Evolutionary conservation across 1,140 invertebrate species (phyloP).

Genomic region (Agrilus planipennis): DNA sequence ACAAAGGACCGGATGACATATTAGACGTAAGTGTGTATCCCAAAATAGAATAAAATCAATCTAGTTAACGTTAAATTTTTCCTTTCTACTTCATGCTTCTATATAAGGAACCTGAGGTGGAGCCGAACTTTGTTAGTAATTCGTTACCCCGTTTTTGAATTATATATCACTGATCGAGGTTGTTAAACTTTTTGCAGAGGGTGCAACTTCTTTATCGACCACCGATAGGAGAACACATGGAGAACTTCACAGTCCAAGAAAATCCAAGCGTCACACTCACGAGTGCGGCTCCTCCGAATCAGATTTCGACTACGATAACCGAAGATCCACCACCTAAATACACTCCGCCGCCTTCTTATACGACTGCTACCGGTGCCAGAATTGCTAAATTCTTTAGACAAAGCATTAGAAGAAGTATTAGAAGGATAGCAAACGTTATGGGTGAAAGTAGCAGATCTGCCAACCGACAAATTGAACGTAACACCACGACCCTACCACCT

Average conservation of each 20-base stretch:
- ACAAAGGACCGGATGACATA: constrained; percentile 70
- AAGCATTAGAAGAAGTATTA: constrained; percentile 67
- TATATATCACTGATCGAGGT: neutral
- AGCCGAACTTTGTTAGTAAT: constrained; percentile 22
- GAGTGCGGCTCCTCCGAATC: constrained; percentile 18
- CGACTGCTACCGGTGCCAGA: constrained; percentile 74
- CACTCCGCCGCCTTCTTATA: constrained; percentile 83
- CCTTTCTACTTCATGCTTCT: constrained; percentile 1
- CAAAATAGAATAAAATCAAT: neutral
- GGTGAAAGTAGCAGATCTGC: constrained; percentile 31
- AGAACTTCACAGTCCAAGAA: constrained; percentile 25
- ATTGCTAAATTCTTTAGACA: constrained; percentile 67
- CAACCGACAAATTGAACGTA: constrained; percentile 17
- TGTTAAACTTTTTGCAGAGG: constrained; percentile 40
- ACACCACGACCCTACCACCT: constrained; percentile 33
- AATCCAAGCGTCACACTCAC: constrained; percentile 16
- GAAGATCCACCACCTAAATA: constrained; percentile 86
- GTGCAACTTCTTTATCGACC: constrained; percentile 63
- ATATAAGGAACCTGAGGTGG: constrained; percentile 19
- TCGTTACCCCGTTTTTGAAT: neutral
- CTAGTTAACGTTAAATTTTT: neutral
- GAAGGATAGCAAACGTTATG: constrained; percentile 46
- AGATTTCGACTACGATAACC: constrained; percentile 24
- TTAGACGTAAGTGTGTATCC: constrained; percentile 56
- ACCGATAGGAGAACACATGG: constrained; percentile 39